Evolutionary conservation across 2,797 vertebrate species (phyloP).

Genomic region (Neoniphon sammara): DNA sequence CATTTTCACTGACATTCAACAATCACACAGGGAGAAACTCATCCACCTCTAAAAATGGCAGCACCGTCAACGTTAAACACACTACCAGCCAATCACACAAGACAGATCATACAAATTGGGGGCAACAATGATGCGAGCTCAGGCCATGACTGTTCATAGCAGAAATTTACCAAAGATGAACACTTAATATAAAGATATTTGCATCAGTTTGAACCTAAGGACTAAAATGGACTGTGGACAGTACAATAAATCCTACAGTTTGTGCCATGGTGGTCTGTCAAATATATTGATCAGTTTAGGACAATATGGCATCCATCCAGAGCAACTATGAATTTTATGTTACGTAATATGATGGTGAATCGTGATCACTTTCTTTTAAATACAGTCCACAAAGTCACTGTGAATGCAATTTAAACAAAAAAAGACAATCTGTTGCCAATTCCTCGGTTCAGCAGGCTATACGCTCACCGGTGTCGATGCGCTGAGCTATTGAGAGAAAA

Average conservation of each 20-base stretch:
- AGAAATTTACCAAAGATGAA: too few relatives aligned
- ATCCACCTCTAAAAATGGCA: too few relatives aligned
- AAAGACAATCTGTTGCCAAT: not conserved
- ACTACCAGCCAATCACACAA: too few relatives aligned
- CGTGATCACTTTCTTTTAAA: not conserved
- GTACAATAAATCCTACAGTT: too few relatives aligned
- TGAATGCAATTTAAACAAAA: conserved; percentile 30
- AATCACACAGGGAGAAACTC: too few relatives aligned
- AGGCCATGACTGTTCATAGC: too few relatives aligned
- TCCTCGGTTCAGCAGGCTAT: conserved; percentile 18
- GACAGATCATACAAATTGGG: too few relatives aligned
- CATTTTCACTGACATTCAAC: too few relatives aligned
- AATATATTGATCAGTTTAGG: conserved; percentile 1
- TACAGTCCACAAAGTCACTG: conserved; percentile 12
- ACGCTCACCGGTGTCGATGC: conserved; percentile 33
- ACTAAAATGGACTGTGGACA: not conserved
- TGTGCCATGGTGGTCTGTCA: not conserved
- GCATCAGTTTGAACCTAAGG: too few relatives aligned
- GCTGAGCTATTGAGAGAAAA: conserved; percentile 51
- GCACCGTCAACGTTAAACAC: too few relatives aligned
- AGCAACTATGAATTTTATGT: conserved; percentile 1
- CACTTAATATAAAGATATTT: too few relatives aligned
- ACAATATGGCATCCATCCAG: not conserved
- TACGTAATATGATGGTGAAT: not conserved
- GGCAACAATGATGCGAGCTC: too few relatives aligned